Evolutionary conservation across 2,888 invertebrate species (phyloP).

Genomic region (Notodonta ziczac): DNA sequence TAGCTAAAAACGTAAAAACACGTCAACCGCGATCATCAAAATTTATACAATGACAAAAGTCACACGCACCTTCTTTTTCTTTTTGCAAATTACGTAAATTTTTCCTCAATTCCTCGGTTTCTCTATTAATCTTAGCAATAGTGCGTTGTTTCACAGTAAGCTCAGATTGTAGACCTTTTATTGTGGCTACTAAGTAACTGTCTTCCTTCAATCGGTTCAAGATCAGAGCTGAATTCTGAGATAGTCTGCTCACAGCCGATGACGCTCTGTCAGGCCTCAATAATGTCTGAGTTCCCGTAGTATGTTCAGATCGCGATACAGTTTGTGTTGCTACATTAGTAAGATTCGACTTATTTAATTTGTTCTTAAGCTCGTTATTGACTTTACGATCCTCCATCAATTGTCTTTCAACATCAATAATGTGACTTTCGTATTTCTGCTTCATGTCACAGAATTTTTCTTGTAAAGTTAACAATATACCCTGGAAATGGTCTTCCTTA

Average conservation of each 20-base stretch:
- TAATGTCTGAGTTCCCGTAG: slow-evolving; percentile 66
- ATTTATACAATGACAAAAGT: not conserved
- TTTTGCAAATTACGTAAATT: slow-evolving; percentile 90
- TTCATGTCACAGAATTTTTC: slow-evolving; percentile 91
- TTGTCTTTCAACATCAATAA: slow-evolving; percentile 89
- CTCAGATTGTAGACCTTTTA: slow-evolving; percentile 91
- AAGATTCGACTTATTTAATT: slow-evolving; percentile 69
- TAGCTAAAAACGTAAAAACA: not conserved
- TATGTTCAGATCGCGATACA: slow-evolving; percentile 54
- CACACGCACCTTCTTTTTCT: slow-evolving; percentile 86
- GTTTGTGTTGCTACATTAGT: slow-evolving; percentile 79
- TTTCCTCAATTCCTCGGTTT: slow-evolving; percentile 90
- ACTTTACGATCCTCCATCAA: slow-evolving; percentile 76
- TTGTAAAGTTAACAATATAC: slow-evolving; percentile 89
- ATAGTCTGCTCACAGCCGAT: slow-evolving; percentile 79
- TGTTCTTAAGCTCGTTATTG: slow-evolving; percentile 82
- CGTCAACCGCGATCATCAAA: not conserved
- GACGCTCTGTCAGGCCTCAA: slow-evolving; percentile 68
- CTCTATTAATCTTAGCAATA: slow-evolving; percentile 88
- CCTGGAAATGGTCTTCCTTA: slow-evolving; percentile 89
- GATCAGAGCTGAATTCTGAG: slow-evolving; percentile 82
- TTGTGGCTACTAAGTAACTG: slow-evolving; percentile 90
- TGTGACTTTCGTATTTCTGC: slow-evolving; percentile 90
- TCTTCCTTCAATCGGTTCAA: slow-evolving; percentile 87
- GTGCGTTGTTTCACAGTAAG: slow-evolving; percentile 90